Base-by-base conservation (phyloP, 2,888 invertebrate genomes). In the Ochropleura leucogaster region DNA sequence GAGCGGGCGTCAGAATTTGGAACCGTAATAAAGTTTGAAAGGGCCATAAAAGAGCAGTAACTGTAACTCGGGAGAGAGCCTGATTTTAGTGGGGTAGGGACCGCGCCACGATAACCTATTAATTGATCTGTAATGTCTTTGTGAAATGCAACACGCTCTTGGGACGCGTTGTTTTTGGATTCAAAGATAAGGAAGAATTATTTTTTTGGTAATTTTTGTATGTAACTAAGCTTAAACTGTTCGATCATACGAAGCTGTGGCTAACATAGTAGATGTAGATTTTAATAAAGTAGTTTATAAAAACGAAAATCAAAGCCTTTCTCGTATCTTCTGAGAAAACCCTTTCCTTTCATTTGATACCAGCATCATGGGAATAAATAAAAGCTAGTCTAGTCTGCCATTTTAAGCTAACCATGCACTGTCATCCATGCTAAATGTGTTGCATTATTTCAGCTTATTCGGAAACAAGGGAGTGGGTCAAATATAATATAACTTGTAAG, bases 1-100 rank as follows among this genome's bases (percentile, higher is more conserved):
- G 89, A 88, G 88, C 79, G 78, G 57, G 77, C 79, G 68, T 91
- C 91, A 94, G 95, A 94, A 95, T 96, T 95, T 92, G 95, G 96
- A 89, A 92, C 95, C 94, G 96, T 93, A 95, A 96, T 96, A 96
- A 96, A 96, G 89, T 95, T 95, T 94, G 95, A 96, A 96, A 96
- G 96, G 95, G 94, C 95, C 94, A 95, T 96, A 96, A 96, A 96
- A 96, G 96, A 93, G 94, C 96, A 90, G 94, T 96, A 96, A 96
- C 96, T 95, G 96, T 96, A 94, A 95, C 94, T 96, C 90, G 93
- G 93, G 93, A 91, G 92, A 93, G 92, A 93, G 95, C 91, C 93
- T 94, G 95, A 96, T 96, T 96, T 96, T 96, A 96, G 95, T 96
- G 92, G 93, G 93, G 90, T 80, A 81, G 87, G 92, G 93, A 91